A percentile compares a stretch with the other conserved stretches of the same genome.
These are phyloP conservation scores for Oncopeltus fasciatus DNA, from an alignment of 1,140 invertebrate genomes.

Conservation along the genomic window DNA sequence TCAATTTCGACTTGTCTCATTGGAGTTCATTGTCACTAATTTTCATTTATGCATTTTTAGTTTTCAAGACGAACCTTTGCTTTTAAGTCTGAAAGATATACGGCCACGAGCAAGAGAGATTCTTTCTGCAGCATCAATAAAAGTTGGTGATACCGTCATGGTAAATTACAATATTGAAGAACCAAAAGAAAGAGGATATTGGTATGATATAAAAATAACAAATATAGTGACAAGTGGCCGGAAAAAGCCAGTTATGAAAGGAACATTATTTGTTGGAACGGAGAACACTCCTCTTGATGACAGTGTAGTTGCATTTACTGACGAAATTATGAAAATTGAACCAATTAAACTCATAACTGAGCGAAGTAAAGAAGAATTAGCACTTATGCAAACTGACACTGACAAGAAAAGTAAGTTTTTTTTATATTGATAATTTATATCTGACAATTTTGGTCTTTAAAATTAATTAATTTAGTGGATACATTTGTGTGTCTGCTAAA, in stretches of 20 bases:
- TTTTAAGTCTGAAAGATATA: constrained; percentile 34
- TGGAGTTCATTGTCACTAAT: no score
- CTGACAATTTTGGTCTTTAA: no score
- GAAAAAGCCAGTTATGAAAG: constrained; percentile 26
- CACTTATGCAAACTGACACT: constrained; percentile 24
- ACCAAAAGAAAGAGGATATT: constrained; percentile 50
- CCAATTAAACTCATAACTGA: constrained; percentile 30
- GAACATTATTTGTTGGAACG: constrained; percentile 29
- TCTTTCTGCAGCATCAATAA: constrained; percentile 40
- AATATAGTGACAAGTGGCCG: constrained; percentile 25
- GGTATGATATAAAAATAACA: constrained; percentile 52
- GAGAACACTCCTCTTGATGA: constrained; percentile 31
- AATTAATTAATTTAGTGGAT: no score
- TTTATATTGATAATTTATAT: no score
- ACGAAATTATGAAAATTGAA: constrained; percentile 41
- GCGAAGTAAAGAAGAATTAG: constrained; percentile 28
- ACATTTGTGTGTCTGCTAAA: no score
- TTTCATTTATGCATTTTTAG: constrained; percentile 22
- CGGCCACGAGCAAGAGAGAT: constrained; percentile 46
- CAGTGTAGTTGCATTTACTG: constrained; percentile 33
- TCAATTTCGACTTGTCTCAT: no score
- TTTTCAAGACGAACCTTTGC: constrained; percentile 34
- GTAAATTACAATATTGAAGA: constrained; percentile 64
- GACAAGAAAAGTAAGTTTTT: constrained; percentile 23
- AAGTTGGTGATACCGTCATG: constrained; percentile 48